phyloP scores from a whole-genome alignment of 2,113 vertebrate genomes.

The Aegotheles bennettii region DNA sequence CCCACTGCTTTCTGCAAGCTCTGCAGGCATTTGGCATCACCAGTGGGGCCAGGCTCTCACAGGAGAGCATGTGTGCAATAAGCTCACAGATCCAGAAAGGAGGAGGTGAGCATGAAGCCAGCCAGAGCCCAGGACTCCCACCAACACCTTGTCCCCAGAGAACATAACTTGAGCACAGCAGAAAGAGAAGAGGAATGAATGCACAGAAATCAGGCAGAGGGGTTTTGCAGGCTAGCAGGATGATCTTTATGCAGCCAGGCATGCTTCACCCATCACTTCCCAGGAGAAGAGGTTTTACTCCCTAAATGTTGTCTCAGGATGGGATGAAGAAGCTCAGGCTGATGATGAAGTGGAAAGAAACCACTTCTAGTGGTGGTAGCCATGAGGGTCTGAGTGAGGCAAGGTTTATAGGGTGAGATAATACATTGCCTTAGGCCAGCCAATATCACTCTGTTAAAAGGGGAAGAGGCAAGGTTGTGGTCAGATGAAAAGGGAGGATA shows the following conservation, averaged over 20 bases:
- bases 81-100: neutral
- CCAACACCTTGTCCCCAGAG: neutral
- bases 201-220: neutral
- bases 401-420: neutral
- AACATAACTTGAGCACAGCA: neutral
- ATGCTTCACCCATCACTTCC: neutral
- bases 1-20: neutral
- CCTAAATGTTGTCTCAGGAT: neutral
- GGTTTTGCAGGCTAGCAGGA: neutral
- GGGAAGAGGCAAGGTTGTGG: neutral
- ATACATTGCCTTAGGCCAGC: neutral
- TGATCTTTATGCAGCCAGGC: neutral
- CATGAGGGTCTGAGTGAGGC: neutral
- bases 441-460: neutral
- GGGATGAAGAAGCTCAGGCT: neutral
- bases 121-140: neutral
- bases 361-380: neutral
- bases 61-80: neutral
- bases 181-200: neutral
- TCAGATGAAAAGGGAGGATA: constrained; percentile 14
- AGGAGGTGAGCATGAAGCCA: neutral
- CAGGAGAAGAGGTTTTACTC: neutral
- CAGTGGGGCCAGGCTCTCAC: rapidly evolving
- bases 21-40: neutral
- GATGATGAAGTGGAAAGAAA: neutral